These are phyloP conservation scores for Leptopilina syphax DNA, from an alignment of 2,888 invertebrate species.

Conservation along the genomic window DNA sequence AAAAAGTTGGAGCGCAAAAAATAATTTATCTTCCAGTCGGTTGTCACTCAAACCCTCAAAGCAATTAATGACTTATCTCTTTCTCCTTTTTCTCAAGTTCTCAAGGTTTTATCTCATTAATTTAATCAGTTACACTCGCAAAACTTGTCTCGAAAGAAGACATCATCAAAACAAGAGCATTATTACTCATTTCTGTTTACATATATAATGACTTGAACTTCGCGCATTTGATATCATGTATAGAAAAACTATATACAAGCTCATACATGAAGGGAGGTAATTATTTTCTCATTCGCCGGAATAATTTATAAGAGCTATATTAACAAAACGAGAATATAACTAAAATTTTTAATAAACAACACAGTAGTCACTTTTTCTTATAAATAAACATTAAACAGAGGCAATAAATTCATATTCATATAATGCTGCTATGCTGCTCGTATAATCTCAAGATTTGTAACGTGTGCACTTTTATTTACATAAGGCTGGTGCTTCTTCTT, in stretches of 20 bases:
- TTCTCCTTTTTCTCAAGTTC: not conserved
- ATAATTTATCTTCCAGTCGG: constrained; percentile 5
- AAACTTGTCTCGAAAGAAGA: constrained; percentile 6
- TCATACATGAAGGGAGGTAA: not conserved
- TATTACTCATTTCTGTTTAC: constrained; percentile 6
- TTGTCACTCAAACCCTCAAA: constrained; percentile 13
- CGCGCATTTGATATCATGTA: not conserved
- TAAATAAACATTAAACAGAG: too few relatives aligned
- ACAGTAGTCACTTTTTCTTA: too few relatives aligned
- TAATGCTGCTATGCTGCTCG: too few relatives aligned
- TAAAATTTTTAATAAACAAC: too few relatives aligned
- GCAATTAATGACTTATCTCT: constrained; percentile 8
- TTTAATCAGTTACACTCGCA: constrained; percentile 20
- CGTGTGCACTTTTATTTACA: not conserved
- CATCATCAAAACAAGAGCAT: constrained; percentile 13
- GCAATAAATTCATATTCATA: too few relatives aligned
- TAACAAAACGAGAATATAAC: not conserved
- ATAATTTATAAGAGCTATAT: not conserved
- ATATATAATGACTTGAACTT: not conserved
- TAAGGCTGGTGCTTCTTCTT: not conserved
- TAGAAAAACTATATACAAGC: too few relatives aligned
- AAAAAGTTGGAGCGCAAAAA: not conserved
- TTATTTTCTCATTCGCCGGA: not conserved
- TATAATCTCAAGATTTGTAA: not conserved
- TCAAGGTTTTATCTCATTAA: constrained; percentile 28